Evolutionary conservation across 2,888 invertebrate species (phyloP).

Genomic region (Lycocerus yunnanus): DNA sequence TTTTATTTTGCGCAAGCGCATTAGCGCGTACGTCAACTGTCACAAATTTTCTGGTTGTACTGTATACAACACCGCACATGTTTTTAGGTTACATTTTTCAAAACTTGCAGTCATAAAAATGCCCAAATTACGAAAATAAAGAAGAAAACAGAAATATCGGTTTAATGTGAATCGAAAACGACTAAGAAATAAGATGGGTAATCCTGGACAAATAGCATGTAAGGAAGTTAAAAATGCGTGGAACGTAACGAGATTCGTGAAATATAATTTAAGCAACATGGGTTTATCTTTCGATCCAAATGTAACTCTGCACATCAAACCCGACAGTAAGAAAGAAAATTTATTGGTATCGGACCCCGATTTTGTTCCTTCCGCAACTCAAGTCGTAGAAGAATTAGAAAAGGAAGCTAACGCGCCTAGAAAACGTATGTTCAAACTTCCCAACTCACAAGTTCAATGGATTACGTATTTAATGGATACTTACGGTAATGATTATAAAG

Average conservation of each 20-base stretch:
- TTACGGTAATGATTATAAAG: slow-evolving; percentile 85
- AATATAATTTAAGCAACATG: slow-evolving; percentile 79
- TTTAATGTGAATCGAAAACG: slow-evolving; percentile 76
- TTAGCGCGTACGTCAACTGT: background rate
- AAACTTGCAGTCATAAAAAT: slow-evolving; percentile 36
- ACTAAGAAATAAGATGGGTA: slow-evolving; percentile 66
- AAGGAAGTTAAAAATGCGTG: slow-evolving; percentile 76
- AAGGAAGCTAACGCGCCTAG: slow-evolving; percentile 75
- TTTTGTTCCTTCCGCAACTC: slow-evolving; percentile 54
- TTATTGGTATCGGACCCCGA: slow-evolving; percentile 2
- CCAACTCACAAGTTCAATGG: slow-evolving; percentile 77
- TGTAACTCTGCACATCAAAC: slow-evolving; percentile 68
- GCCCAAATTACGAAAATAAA: slow-evolving; percentile 64
- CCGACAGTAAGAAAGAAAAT: background rate
- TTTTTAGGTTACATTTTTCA: background rate
- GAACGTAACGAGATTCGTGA: slow-evolving; percentile 72
- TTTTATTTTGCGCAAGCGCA: background rate
- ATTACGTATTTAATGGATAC: slow-evolving; percentile 84
- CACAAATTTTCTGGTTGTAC: too few relatives aligned
- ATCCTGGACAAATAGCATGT: slow-evolving; percentile 70
- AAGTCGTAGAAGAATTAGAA: slow-evolving; percentile 70
- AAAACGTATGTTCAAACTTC: slow-evolving; percentile 70
- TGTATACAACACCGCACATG: background rate
- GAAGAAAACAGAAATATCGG: slow-evolving; percentile 68
- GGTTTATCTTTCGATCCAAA: slow-evolving; percentile 85